Conservation (phyloP, 2,888 invertebrate genomes). For the Orchestes rusci region DNA sequence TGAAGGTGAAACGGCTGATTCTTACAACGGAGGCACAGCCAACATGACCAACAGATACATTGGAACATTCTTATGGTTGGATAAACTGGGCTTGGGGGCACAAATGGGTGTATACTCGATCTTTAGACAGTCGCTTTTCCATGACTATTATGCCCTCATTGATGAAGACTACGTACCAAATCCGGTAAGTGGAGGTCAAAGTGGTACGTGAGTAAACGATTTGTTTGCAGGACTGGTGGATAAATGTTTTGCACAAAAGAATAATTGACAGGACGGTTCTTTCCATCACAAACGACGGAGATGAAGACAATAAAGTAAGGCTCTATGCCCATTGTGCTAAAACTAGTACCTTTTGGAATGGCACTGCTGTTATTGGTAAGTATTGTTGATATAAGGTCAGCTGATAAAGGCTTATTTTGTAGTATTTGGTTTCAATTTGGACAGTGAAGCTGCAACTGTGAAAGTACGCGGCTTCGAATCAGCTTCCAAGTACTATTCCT, state of each 20-base stretch:
- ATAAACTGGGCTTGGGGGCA: constrained; percentile 63
- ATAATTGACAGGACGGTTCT: constrained; percentile 54
- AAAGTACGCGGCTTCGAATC: constrained; percentile 1
- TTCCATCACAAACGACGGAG: constrained; percentile 3
- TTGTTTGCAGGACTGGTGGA: constrained; percentile 53
- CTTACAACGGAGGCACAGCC: constrained; percentile 67
- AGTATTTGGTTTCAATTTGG: constrained; percentile 16
- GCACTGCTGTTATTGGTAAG: constrained; percentile 12
- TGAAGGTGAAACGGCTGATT: constrained; percentile 61
- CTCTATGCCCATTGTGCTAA: constrained; percentile 18
- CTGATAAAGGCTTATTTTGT: constrained; percentile 1
- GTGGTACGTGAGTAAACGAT: constrained; percentile 2
- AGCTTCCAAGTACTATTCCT: not conserved
- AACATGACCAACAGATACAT: constrained; percentile 61
- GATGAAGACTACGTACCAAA: constrained; percentile 52
- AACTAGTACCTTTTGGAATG: constrained; percentile 3
- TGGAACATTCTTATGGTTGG: constrained; percentile 64
- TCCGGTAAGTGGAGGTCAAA: constrained; percentile 44
- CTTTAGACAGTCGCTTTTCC: constrained; percentile 59
- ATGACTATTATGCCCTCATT: constrained; percentile 60
- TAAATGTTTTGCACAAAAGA: constrained; percentile 57
- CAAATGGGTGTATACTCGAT: constrained; percentile 56
- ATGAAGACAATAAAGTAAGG: constrained; percentile 30
- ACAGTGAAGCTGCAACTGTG: constrained; percentile 1
- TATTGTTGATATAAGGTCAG: not conserved